Evolutionary conservation across 2,888 invertebrate species (phyloP), one percentile per base, ranked within the genome.

Genomic region (Andricus quercusramuli): DNA sequence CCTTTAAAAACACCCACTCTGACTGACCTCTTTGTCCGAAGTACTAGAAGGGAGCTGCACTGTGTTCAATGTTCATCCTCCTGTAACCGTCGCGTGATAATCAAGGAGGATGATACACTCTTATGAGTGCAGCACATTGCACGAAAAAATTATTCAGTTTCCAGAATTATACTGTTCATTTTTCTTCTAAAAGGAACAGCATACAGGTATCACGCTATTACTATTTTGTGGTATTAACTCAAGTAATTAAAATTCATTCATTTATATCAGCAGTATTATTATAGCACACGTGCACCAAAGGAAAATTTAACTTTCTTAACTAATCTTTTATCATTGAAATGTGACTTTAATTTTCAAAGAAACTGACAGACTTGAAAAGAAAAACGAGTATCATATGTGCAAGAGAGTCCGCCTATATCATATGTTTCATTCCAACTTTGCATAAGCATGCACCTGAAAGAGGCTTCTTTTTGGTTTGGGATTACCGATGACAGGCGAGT

Each of bases 11-110:
- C 80, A 78, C 79, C 83, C 78, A 77, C 74, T 74, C 80, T 79
- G 81, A 78, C 79, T 82, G 83, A 81, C 82, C 84, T 83, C 83
- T 83, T 84, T 84, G 82, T 84, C 80, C 44, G 32, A 77, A 78
- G 59, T 22, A 66, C 67, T 68, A 77, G 67, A 83, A 65, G 79
- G 81, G 79, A 77, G 78, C 59, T 32, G 29, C 66, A 29, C 74
- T 74, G 74, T 74, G 56, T 74, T 74, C n/a, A 74, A 74, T 74
- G 74, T 56, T 74, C 74, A 74, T 56, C 74, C 74, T 74, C 74
- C 74, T 74, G 74, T 56, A 32, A 70, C 51, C 51, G 70, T 70
- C 70, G 70, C 70, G 51, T 74, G 56, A 74, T 74, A 74, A 74
- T 74, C 51, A 74, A 74, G 51, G 51, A 56, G 51, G 13, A 74